Base-by-base conservation (phyloP, 2,113 vertebrate species). In the Phocoena sinus region DNA sequence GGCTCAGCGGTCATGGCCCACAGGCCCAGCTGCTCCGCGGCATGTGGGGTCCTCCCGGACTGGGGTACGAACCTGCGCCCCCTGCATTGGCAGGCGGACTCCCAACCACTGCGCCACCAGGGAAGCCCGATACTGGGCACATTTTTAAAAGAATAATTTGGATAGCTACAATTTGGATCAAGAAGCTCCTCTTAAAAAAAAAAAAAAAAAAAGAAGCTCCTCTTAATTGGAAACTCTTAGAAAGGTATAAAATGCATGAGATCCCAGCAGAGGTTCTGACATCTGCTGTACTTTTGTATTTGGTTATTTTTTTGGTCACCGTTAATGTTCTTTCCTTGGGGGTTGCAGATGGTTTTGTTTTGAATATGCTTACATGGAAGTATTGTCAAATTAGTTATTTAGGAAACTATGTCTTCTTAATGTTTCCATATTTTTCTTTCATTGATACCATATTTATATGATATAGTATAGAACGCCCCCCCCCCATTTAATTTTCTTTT, bases 111-210 rank as follows among this genome's bases (percentile, higher is more conserved):
- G 44, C 9, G 8, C 44, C 44, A 44, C 44, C 44, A 44, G 44
- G 44, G 44, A 44, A 44, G 44, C 44, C 44, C 44, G 8, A 44
- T 74, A 89, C 85, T 38, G 41, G 56, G 33, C 21, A 71, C n/a
- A 68, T 96, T 83, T 96, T 58, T 15, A 92, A 79, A 96, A 76
- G 71, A 70, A 50, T 67, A 31, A 68, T 91, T 91, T 91, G n/a
- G n/a, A 38, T 90, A n/a, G 11, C 28, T 89, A 31, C 13, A 71
- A 0, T 93, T 91, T 85, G 36, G 31, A 33, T 73, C 33, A 94
- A 94, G 67, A 97, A 94, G 20, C 36, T 65, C 12, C 50, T 96
- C 7, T 93, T 92, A 88, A 68, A 44, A 44, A 44, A 44, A 44
- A 44, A 44, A 44, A 44, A 44, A 44, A 8, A 44, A 44, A 0